Base-by-base conservation (phyloP, 2,113 vertebrate species). In the Heterochromis multidens region DNA sequence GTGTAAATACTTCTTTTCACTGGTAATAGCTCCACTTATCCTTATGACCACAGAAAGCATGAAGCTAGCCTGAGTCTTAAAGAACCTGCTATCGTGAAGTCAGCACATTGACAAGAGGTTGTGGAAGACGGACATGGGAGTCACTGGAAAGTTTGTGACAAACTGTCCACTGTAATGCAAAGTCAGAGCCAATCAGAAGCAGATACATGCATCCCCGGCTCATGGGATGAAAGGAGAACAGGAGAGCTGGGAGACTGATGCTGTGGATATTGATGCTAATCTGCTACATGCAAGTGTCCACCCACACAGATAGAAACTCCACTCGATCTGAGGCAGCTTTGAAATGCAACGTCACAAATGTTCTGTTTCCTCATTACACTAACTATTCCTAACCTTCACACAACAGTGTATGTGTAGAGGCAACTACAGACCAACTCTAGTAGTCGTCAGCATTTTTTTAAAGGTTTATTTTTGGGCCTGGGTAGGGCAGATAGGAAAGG, bases 281-380 rank as follows among this genome's bases (percentile, higher is more conserved):
- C 58, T 17, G 78, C 61, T 76, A 79, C 65, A 61, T 79, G 59
- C 35, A 72, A 80, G 85, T 76, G 87, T 85, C 84, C 89, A 60
- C 88, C 91, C 83, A 94, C 89, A 57, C 81, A 87, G 65, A 52
- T 4, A 37, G 25, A 78, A 25, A 87, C 79, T 35, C 35, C 57
- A 25, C 43, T 87, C 43, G 80, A 88, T 89, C 81, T 84, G 79
- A 57, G 46, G 62, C 33, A 81, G 83, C 84, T 61, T 29, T 74
- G 27, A 89, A 54, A 78, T 29, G 19, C 33, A 62, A 49, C 27
- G 31, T n/a, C 23, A 63, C 19, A 76, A 43, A 67, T 2, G 60
- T 40, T 63, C 16, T 7, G 40, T 35, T 12, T 78, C 31, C n/a
- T 46, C 1, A 16, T 83, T 56, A 27, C 14, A 25, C 14, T 23